phyloP scores from a whole-genome alignment of 2,113 vertebrate species.

The Todiramphus saurophagus region DNA sequence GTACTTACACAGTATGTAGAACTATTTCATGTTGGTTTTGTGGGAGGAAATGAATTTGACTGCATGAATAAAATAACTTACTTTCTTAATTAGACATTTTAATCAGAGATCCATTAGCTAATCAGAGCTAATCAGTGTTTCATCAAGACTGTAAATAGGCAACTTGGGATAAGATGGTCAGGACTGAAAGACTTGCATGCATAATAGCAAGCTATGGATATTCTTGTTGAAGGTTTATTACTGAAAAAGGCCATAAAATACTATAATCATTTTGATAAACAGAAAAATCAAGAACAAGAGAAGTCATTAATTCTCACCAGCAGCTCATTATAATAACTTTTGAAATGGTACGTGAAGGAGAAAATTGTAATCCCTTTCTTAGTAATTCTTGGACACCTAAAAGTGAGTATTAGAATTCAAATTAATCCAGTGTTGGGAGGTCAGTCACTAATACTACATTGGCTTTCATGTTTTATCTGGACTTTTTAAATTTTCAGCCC shows the following conservation, averaged over 20 bases:
- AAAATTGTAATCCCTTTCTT: not conserved
- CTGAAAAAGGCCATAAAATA: not conserved
- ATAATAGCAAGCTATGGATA: conserved; percentile 7
- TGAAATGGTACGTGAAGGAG: not conserved
- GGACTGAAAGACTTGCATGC: conserved; percentile 34
- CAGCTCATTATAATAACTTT: not conserved
- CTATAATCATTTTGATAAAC: not conserved
- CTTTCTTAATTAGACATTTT: conserved; percentile 69
- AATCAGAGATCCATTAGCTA: conserved; percentile 70
- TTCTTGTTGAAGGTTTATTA: not conserved
- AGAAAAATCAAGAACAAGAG: not conserved
- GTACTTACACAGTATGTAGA: conserved; percentile 14
- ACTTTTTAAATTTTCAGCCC: not conserved
- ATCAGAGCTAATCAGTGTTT: conserved; percentile 72
- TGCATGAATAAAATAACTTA: conserved; percentile 69
- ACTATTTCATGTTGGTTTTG: conserved; percentile 16
- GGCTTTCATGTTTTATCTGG: not conserved
- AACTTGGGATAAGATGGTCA: conserved; percentile 43
- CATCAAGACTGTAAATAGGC: conserved; percentile 64
- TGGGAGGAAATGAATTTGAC: conserved; percentile 61
- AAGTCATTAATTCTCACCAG: not conserved
- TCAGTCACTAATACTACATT: not conserved
- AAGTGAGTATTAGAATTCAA: not conserved
- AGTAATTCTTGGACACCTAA: not conserved
- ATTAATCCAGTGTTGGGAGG: not conserved